Evolutionary conservation across 2,888 invertebrate genomes (phyloP), one percentile per base, ranked within the genome.

Genomic region (Nebria salina): DNA sequence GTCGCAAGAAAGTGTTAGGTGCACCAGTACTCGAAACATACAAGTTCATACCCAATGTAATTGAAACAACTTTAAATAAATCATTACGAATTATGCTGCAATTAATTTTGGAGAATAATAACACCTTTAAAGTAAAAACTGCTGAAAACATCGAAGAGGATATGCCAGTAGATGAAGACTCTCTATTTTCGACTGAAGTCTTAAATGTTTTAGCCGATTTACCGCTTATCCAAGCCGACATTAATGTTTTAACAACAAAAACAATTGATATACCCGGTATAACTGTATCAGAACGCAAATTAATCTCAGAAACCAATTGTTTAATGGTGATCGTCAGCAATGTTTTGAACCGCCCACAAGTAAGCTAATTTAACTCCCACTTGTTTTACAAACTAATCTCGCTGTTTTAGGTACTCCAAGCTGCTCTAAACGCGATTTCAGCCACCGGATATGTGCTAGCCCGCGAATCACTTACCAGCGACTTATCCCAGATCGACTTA

Each of bases 11-110:
- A 82, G 92, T 93, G 20, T 91, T 94, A 41, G 93, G 93, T 11
- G 90, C 93, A n/a, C 96, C 96, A 1, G 93, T 95, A 0, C 88
- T 96, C 26, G 96, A 97, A 87, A 92, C 92, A 86, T 94, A 94
- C 86, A 90, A 91, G 82, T 96, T 96, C 86, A 86, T 95, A 8
- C 92, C 96, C 0, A 93, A 95, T 87, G 83, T 80, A 8, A 83
- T 86, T 65, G 83, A 84, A 65, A 82, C 88, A 8, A 66, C 83
- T 8, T 15, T 86, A 0, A 82, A 84, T 7, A 79, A 86, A 76
- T 90, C 93, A 0, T 88, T 93, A 0, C 89, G 94, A 34, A 88
- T 91, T 0, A 90, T 92, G 85, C 89, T 95, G 6, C 96, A 96
- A 87, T 86, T 95, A 0, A 91, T 93, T 0, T 86, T 95, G 0